A percentile compares a stretch with the other conserved stretches of the same genome.
Conservation (phyloP, 35 echinoderm and acorn worm genomes). For the Ptychodera flava region DNA sequence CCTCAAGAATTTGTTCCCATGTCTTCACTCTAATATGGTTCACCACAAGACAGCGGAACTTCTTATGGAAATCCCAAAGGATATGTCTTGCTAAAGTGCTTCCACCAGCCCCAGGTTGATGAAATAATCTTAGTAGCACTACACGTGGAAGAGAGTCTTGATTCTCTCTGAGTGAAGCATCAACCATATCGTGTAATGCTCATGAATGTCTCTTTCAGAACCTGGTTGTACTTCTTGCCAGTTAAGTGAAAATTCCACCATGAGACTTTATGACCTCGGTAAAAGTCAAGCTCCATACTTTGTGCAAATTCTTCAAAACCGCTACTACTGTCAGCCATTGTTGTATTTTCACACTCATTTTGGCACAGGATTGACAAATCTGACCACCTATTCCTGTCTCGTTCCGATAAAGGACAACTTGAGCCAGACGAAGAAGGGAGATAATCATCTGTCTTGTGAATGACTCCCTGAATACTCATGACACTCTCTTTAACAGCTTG, state of each 20-base stretch:
- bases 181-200: not conserved
- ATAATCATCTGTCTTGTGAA: slow-evolving; percentile 5
- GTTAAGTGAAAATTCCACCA: slow-evolving; percentile 87
- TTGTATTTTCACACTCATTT: slow-evolving; percentile 78
- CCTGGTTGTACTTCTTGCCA: too few species aligned
- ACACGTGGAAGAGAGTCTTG: too few species aligned
- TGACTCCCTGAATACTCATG: slow-evolving; percentile 24
- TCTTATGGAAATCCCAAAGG: slow-evolving; percentile 40
- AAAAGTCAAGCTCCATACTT: too few species aligned
- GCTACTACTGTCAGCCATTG: too few species aligned
- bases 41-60: slow-evolving; percentile 39
- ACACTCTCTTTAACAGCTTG: slow-evolving; percentile 29
- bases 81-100: slow-evolving; percentile 35
- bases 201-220: not conserved
- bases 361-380: slow-evolving; percentile 47
- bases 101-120: too few species aligned
- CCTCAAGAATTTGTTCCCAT: slow-evolving; percentile 33
- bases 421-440: not conserved
- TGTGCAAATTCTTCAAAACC: too few species aligned
- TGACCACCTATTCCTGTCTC: slow-evolving; percentile 33
- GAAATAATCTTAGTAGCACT: slow-evolving; percentile 18
- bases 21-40: slow-evolving; percentile 37
- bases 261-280: too few species aligned
- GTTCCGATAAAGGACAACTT: slow-evolving; percentile 1
- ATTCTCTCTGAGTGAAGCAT: not conserved